These are phyloP conservation scores for Halichondria panicea DNA, from an alignment of 37 sponge, comb jelly and placozoan genomes.

Conservation along the genomic window DNA sequence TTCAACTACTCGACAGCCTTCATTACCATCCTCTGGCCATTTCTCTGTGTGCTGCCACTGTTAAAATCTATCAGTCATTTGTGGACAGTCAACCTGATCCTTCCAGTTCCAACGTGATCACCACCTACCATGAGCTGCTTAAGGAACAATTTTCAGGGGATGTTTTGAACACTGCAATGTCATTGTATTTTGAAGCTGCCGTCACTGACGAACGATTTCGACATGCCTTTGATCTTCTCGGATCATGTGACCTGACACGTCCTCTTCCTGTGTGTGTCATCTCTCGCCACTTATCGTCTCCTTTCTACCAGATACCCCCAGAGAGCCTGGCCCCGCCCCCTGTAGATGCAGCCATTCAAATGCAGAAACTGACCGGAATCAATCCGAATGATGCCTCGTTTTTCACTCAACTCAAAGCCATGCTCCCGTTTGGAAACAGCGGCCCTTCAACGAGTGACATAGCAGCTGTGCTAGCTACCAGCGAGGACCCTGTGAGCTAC, in stretches of 20 bases:
- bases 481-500: slow-evolving; percentile 4
- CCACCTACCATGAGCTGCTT: slow-evolving; percentile 21
- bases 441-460: neutral
- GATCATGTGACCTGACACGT: slow-evolving; percentile 11
- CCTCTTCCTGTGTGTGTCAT: slow-evolving; percentile 41
- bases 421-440: slow-evolving; percentile 24
- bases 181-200: slow-evolving; percentile 43
- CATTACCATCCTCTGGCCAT: slow-evolving; percentile 23
- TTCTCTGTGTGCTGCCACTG: slow-evolving; percentile 44
- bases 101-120: neutral
- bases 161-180: neutral
- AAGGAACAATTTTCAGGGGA: neutral
- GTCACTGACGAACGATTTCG: slow-evolving; percentile 11
- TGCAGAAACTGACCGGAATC: neutral
- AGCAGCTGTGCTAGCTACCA: neutral
- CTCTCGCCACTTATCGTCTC: slow-evolving; percentile 7
- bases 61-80: slow-evolving; percentile 33
- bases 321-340: slow-evolving; percentile 1
- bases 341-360: neutral
- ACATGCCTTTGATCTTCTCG: slow-evolving; percentile 52
- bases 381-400: neutral
- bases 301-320: slow-evolving; percentile 43
- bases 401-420: slow-evolving; percentile 20
- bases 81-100: neutral
- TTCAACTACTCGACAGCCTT: slow-evolving; percentile 4